Evolutionary conservation across 2,888 invertebrate genomes (phyloP).

Genomic region (Pyrgus malvae): DNA sequence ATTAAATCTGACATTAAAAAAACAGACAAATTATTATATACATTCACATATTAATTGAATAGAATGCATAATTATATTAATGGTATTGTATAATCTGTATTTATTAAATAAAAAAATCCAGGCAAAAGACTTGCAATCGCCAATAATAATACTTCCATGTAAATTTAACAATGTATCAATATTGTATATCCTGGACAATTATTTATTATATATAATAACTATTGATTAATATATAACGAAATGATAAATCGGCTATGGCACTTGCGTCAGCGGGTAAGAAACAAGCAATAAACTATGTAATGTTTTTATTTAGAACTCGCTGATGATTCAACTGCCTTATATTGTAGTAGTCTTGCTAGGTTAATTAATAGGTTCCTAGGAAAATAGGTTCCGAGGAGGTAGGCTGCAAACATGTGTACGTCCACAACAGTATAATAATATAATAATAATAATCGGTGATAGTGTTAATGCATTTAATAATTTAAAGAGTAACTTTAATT

Average conservation of each 20-base stretch:
- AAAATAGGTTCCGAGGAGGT: slow-evolving; percentile 39
- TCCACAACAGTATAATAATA: slow-evolving; percentile 41
- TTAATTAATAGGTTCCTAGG: slow-evolving; percentile 26
- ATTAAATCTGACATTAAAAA: too few relatives aligned
- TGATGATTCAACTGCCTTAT: background rate
- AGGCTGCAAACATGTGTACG: slow-evolving; percentile 41
- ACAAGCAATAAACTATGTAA: background rate
- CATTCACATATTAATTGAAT: too few relatives aligned
- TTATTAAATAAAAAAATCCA: background rate
- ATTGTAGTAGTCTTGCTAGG: slow-evolving; percentile 35
- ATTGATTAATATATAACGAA: slow-evolving; percentile 10
- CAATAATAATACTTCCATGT: background rate
- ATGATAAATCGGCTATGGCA: slow-evolving; percentile 13
- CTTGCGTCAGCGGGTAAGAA: background rate
- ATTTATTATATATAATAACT: slow-evolving; percentile 20
- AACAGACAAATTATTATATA: too few relatives aligned
- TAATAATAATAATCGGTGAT: slow-evolving; percentile 39
- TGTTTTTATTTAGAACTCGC: background rate
- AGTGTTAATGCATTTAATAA: slow-evolving; percentile 53
- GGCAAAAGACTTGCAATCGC: background rate
- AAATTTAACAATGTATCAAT: background rate
- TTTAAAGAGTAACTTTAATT: slow-evolving; percentile 24
- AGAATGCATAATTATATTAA: too few relatives aligned
- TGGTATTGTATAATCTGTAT: background rate
- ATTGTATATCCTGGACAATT: slow-evolving; percentile 1